Evolutionary conservation across 1,140 invertebrate species (phyloP).

Genomic region (Philotrypesis tridentata): DNA sequence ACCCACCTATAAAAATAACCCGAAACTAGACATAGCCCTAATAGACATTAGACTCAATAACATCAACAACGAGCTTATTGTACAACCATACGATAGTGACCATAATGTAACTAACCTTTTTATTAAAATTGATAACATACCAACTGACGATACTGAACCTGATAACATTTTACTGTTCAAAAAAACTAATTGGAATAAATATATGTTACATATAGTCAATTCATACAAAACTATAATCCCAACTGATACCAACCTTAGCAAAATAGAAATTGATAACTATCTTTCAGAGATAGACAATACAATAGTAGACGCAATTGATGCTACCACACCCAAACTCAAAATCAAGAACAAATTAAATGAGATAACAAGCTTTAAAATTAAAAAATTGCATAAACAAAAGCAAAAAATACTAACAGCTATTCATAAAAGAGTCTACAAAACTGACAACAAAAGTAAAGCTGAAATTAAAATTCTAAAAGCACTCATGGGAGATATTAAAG

Average conservation of each 20-base stretch:
- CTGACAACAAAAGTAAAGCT: neutral
- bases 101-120: neutral
- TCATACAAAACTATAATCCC: no score
- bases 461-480: neutral
- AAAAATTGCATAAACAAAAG: neutral
- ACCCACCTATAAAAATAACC: no score
- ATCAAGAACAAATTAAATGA: neutral
- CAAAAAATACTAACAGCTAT: neutral
- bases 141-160: neutral
- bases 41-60: neutral
- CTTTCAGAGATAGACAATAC: no score
- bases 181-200: constrained; percentile 32
- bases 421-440: neutral
- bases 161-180: neutral
- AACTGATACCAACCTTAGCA: no score
- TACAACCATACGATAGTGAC: neutral
- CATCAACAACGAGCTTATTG: no score
- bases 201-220: no score
- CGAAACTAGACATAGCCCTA: neutral
- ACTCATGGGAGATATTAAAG: neutral
- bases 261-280: no score
- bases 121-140: neutral
- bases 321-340: neutral
- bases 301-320: constrained; percentile 9
- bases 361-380: neutral